These are phyloP conservation scores for Musca domestica DNA, from an alignment of 1,140 invertebrate genomes.

Conservation along the genomic window DNA sequence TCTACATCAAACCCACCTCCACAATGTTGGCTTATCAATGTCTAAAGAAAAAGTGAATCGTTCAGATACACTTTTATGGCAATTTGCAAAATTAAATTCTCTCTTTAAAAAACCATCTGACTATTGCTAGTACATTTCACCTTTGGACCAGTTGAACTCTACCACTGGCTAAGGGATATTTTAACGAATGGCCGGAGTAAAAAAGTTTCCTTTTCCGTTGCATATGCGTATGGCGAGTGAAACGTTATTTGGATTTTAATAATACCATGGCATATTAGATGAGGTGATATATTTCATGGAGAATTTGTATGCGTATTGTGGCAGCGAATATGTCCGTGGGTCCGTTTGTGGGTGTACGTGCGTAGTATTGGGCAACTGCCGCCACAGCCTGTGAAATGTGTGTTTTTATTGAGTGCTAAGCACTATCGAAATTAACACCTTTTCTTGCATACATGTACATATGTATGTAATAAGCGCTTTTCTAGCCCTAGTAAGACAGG, in stretches of 20 bases:
- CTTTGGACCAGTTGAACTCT: conserved; percentile 1
- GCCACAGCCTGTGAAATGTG: neutral
- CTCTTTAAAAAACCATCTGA: too few species aligned
- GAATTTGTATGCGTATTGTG: neutral
- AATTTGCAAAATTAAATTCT: too few species aligned
- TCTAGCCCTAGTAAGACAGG: too few species aligned
- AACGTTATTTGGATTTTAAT: conserved; percentile 1
- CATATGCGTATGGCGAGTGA: too few species aligned
- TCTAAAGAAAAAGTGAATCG: too few species aligned
- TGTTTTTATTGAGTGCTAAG: conserved; percentile 19
- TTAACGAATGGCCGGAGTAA: too few species aligned
- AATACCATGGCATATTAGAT: conserved; percentile 14
- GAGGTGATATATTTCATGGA: conserved; percentile 12
- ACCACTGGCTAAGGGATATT: conserved; percentile 4
- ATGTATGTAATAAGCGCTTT: too few species aligned
- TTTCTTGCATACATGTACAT: neutral
- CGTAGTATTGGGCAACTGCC: neutral
- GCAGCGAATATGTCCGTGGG: neutral
- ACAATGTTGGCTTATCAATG: too few species aligned
- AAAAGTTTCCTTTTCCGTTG: too few species aligned
- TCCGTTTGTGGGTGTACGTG: neutral
- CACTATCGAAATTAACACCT: conserved; percentile 17
- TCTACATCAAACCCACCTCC: too few species aligned
- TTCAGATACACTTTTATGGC: too few species aligned
- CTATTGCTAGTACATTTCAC: neutral